Evolutionary conservation across 2,888 invertebrate genomes (phyloP).

Genomic region (Ceraclea dissimilis): DNA sequence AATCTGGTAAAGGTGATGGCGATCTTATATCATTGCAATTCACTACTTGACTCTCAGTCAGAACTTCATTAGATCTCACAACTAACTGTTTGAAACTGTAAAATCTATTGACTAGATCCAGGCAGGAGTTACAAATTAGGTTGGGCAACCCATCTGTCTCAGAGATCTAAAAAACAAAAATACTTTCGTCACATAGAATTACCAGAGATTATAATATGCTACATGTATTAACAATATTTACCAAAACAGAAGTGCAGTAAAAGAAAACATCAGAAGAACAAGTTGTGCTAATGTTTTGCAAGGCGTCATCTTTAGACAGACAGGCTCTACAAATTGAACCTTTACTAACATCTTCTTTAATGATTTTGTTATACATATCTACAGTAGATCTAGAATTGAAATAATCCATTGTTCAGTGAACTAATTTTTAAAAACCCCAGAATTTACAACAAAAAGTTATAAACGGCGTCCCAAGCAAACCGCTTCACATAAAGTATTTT

Average conservation of each 20-base stretch:
- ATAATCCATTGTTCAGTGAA: too few relatives aligned
- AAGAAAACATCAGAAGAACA: conserved; percentile 41
- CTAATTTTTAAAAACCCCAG: too few relatives aligned
- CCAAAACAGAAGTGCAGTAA: conserved; percentile 45
- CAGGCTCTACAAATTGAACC: conserved; percentile 44
- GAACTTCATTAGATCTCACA: conserved; percentile 38
- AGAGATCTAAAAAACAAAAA: conserved; percentile 33
- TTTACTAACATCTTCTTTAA: too few relatives aligned
- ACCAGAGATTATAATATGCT: too few relatives aligned
- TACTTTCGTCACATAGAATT: background rate
- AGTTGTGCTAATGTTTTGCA: conserved; percentile 39
- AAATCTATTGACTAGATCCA: conserved; percentile 39
- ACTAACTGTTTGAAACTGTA: conserved; percentile 45
- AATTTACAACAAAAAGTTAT: too few relatives aligned
- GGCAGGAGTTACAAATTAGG: conserved; percentile 41
- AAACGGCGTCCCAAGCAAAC: too few relatives aligned
- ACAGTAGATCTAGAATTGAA: too few relatives aligned
- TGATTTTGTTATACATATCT: too few relatives aligned
- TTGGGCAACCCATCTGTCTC: conserved; percentile 38
- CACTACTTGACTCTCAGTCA: conserved; percentile 34
- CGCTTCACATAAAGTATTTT: too few relatives aligned
- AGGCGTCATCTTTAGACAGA: conserved; percentile 37
- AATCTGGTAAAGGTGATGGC: conserved; percentile 20
- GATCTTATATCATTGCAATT: conserved; percentile 13
- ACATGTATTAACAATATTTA: conserved; percentile 30